Base-by-base conservation (phyloP, 2,888 invertebrate genomes). In the Heterodera filipjevi region DNA sequence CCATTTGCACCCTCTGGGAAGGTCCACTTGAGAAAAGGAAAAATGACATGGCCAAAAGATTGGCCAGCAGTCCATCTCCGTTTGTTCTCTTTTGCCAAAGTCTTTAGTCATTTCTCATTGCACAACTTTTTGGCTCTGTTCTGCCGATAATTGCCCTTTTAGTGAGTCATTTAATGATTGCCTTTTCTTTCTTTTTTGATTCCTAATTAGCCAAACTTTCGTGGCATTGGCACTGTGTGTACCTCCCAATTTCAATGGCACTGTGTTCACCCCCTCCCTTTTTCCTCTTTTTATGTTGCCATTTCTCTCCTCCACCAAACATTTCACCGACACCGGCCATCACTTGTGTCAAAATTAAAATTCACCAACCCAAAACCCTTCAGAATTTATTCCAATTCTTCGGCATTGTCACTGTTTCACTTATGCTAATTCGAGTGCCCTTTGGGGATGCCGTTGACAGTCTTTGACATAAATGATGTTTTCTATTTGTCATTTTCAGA, bases 401-500 rank as follows among this genome's bases (percentile, higher is more conserved):
- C 27, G 59, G 10, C 59, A 59, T 59, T 59, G 59, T 59, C 59
- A 59, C 59, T 27, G 27, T 59, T 59, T 59, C 59, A 27, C 27
- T 59, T 59, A 59, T 59, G 59, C 59, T 59, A 59, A 59, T 59
- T 19, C 59, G 6, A 59, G 22, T 59, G 10, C 59, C 27, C 12
- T 10, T 59, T 0, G 27, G 10, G 10, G 39, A 39, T 39, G 39
- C 39, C 59, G 22, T 59, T 59, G 59, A 27, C 59, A 59, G 59
- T 59, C 59, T 59, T 59, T 22, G 59, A 27, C 27, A 53, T 27
- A 8, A n/a, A 59, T 10, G 19, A 27, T 22, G 8, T 27, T 59
- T n/a, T 59, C 59, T 27, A 59, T 59, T 59, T 59, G 59, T 59
- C 59, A 59, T 59, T 59, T 53, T 59, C n/a, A 59, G 59, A 59